Evolutionary conservation across 2,797 vertebrate species (phyloP), one percentile per base, ranked within the genome.

Genomic region (Tapirus indicus): DNA sequence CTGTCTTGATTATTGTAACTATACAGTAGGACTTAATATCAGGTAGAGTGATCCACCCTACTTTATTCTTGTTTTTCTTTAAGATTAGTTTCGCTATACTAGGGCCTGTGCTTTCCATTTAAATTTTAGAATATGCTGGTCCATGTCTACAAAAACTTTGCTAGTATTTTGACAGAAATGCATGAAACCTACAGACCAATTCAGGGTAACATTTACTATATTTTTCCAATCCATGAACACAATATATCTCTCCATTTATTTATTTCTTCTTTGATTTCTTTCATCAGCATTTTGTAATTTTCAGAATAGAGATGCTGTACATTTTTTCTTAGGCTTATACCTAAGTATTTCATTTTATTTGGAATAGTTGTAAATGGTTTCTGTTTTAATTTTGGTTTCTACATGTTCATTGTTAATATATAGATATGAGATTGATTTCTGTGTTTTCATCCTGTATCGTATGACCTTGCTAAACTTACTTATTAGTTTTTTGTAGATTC

Each of bases 101-200:
- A 74, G 20, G 17, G 17, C 35, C 74, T 68, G 7, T 47, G 32
- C 8, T 86, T 91, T 93, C 58, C 35, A 78, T 29, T 93, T 74
- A 95, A 77, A 83, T 87, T 93, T 93, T 88, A 84, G 11, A 79
- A 56, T 86, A 52, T 79, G 29, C 18, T 86, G 66, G 18, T 75
- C 47, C 54, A 56, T 91, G 17, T 54, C 79, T 44, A 80, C n/a
- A 90, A 82, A 90, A 49, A 23, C 6, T 44, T 64, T 87, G 25
- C 60, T 77, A 7, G 38, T 64, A 78, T 68, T 90, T 93, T 93
- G n/a, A n/a, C 23, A 75, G 3, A 47, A 79, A 69, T 68, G 21
- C 38, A 86, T 80, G 58, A 89, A 86, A 88, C 69, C 29, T 79
- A 66, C 11, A 71, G 32, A 74, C 44, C 25, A 74, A 66, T 12